Conservation (phyloP, 2,888 invertebrate genomes). For the Drosophila koepferae region DNA sequence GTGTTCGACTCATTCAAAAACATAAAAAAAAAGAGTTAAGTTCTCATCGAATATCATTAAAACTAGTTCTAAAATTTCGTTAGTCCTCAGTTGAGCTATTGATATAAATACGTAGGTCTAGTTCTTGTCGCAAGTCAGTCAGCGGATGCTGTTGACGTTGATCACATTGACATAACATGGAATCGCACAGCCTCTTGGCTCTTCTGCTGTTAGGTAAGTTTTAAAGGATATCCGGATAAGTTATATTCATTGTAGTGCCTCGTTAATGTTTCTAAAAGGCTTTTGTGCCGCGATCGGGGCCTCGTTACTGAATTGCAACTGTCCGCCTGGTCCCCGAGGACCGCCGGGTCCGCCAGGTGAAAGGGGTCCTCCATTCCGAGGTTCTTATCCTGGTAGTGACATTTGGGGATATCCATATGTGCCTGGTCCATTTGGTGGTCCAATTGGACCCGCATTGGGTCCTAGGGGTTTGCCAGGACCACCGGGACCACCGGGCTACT, state of each 20-base stretch:
- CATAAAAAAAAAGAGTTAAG: slow-evolving; percentile 26
- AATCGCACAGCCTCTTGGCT: slow-evolving; percentile 21
- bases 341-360: slow-evolving; percentile 57
- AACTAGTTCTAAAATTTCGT: slow-evolving; percentile 1
- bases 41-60: slow-evolving; percentile 31
- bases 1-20: slow-evolving; percentile 38
- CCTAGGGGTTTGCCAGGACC: slow-evolving; percentile 69
- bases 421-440: slow-evolving; percentile 41
- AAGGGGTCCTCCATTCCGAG: slow-evolving; percentile 12
- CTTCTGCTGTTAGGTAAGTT: slow-evolving; percentile 59
- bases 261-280: slow-evolving; percentile 28
- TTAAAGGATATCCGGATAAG: background rate
- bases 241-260: background rate
- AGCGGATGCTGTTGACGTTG: slow-evolving; percentile 62
- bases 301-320: slow-evolving; percentile 69
- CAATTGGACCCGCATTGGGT: slow-evolving; percentile 43
- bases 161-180: slow-evolving; percentile 51
- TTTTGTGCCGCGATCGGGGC: slow-evolving; percentile 31
- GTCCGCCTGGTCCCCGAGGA: slow-evolving; percentile 66
- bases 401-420: slow-evolving; percentile 60
- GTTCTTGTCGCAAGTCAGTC: slow-evolving; percentile 46
- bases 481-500: slow-evolving; percentile 71
- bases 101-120: slow-evolving; percentile 51
- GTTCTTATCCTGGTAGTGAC: background rate
- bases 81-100: background rate